phyloP scores from a whole-genome alignment of 2,888 invertebrate genomes.

The Dinocampus coccinellae region DNA sequence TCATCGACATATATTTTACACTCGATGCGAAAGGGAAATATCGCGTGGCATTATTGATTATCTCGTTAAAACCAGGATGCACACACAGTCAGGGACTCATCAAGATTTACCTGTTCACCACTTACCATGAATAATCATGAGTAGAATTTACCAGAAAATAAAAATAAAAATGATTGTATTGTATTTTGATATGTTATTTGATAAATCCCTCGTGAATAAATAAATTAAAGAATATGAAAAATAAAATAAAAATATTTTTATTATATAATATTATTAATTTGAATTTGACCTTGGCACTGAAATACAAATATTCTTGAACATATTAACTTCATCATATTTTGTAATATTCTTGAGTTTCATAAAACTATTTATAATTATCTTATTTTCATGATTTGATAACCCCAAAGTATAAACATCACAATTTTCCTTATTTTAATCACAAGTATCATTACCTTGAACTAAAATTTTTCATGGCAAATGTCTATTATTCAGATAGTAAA shows the following conservation, averaged over 20 bases:
- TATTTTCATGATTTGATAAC: conserved; percentile 1
- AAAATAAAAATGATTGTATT: not conserved
- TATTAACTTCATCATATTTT: too few species aligned
- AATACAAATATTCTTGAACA: too few species aligned
- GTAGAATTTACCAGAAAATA: conserved; percentile 9
- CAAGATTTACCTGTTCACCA: conserved; percentile 25
- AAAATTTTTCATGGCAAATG: not conserved
- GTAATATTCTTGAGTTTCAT: too few species aligned
- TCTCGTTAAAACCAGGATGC: conserved; percentile 47
- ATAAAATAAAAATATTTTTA: not conserved
- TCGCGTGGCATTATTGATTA: conserved; percentile 44
- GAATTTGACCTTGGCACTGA: too few species aligned
- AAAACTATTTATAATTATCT: too few species aligned
- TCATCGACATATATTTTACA: conserved; percentile 26
- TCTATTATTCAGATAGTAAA: not conserved
- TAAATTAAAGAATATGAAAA: too few species aligned
- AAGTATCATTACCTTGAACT: conserved; percentile 9
- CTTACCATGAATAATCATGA: conserved; percentile 33
- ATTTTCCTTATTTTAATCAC: not conserved
- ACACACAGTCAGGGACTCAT: conserved; percentile 9
- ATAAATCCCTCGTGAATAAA: not conserved
- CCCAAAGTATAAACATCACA: not conserved
- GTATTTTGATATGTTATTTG: not conserved
- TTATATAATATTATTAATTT: too few species aligned
- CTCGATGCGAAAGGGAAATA: conserved; percentile 33